Percentiles rank a stretch among this genome's conserved stretches.
Conservation (phyloP, 1,140 invertebrate genomes). For the Caenorhabditis elegans region DNA sequence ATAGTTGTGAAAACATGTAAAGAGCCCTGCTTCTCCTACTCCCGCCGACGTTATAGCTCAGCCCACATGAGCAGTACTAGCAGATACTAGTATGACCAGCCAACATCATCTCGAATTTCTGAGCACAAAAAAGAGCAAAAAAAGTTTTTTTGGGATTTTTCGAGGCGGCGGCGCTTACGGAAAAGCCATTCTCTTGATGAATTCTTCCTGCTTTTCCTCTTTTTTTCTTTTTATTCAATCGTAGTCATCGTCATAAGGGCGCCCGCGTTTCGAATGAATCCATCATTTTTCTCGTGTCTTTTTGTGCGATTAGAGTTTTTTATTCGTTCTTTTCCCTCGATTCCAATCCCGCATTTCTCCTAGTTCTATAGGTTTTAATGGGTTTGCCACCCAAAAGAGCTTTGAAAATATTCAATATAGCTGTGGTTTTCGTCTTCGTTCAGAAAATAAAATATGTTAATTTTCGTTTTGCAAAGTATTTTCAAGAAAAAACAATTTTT, state of each 20-base stretch:
- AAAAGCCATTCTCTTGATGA: constrained; percentile 23
- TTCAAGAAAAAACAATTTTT: too few relatives aligned
- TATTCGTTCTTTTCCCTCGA: background rate
- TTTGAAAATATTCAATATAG: too few relatives aligned
- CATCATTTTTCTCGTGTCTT: constrained; percentile 15
- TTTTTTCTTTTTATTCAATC: background rate
- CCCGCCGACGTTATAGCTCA: background rate
- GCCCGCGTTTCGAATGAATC: background rate
- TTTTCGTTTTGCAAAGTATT: too few relatives aligned
- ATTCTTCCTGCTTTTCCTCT: constrained; percentile 2
- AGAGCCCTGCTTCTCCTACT: background rate
- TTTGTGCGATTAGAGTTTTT: constrained; percentile 9
- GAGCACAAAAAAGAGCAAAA: background rate
- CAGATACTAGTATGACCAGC: background rate
- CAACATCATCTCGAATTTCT: constrained; percentile 16
- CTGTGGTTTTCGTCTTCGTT: too few relatives aligned
- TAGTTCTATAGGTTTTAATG: too few relatives aligned
- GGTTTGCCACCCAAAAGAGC: too few relatives aligned
- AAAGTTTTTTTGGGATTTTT: background rate
- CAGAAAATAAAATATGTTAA: too few relatives aligned
- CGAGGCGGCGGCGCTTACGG: too few relatives aligned
- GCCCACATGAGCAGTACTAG: background rate
- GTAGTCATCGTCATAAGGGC: constrained; percentile 13
- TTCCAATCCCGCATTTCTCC: too few relatives aligned
- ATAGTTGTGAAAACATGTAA: constrained; percentile 4